These are phyloP conservation scores for Patiria pectinifera DNA, from an alignment of 53 echinoderm and acorn worm species.

Conservation along the genomic window DNA sequence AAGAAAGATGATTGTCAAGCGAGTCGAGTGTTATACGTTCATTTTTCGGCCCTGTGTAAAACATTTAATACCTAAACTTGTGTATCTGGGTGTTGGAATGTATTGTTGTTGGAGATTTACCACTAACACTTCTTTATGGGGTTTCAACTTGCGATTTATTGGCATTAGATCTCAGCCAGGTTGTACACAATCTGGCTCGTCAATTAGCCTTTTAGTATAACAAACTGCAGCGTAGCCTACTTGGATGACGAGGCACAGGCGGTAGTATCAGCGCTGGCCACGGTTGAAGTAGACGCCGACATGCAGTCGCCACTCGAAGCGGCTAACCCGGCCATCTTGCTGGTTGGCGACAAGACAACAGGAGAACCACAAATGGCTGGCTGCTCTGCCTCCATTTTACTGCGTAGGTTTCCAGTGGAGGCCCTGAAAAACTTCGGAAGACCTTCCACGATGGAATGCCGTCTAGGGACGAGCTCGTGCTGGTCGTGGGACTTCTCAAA, in stretches of 20 bases:
- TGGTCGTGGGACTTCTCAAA: conserved; percentile 2
- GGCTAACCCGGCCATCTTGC: not conserved
- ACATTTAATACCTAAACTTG: no score
- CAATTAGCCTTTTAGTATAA: not conserved
- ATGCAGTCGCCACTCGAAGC: not conserved
- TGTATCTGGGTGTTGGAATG: not conserved
- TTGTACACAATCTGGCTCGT: not conserved
- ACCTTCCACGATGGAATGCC: not conserved
- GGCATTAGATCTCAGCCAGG: not conserved
- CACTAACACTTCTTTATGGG: not conserved
- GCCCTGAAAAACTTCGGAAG: not conserved
- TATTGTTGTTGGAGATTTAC: not conserved
- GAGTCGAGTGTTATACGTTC: no score
- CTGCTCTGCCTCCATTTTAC: not conserved
- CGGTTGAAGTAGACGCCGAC: not conserved
- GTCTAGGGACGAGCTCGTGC: not conserved
- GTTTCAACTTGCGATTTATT: not conserved
- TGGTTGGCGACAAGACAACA: not conserved
- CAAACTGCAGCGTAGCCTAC: not conserved
- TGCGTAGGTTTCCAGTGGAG: conserved; percentile 28
- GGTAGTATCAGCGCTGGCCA: not conserved
- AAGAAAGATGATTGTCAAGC: no score
- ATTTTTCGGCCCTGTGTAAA: no score
- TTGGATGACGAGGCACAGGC: not conserved
- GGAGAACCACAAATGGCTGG: not conserved